Base-by-base conservation (phyloP, 2,888 invertebrate species). In the Heliconius erato region DNA sequence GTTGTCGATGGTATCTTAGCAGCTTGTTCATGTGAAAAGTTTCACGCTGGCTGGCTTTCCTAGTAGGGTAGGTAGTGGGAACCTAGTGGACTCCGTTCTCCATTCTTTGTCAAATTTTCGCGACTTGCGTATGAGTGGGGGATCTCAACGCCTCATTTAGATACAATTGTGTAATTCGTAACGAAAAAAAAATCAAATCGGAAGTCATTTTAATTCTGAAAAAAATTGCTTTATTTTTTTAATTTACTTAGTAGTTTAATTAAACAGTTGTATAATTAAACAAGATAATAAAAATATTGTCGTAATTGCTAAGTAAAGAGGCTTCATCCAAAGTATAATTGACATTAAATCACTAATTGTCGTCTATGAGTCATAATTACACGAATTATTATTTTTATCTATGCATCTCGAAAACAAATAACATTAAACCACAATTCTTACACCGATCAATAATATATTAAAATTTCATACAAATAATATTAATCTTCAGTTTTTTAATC, bases 401-500 rank as follows among this genome's bases (percentile, higher is more conserved):
- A 26, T 67, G 16, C 28, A 67, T 67, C 67, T 67, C 14, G 6
- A 71, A 54, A 49, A 74, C 11, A 76, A 63, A 26, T 44, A 76
- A 14, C 32, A n/a, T n/a, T 16, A 63, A 63, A 63, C 16, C 40
- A 35, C 74, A 63, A 35, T 12, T 76, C 59, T 26, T 49, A 49
- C 16, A 44, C 7, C 35, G 26, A 26, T 16, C 23, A 79, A 82
- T 74, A 67, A 82, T 26, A 59, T 67, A 82, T 79, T 74, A 67
- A 40, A 76, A 63, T 32, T 68, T 44, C 28, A 40, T 68, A 67
- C 67, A 44, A 49, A 78, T 78, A 68, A 19, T 49, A 68, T 77
- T 80, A 71, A 76, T 77, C 49, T 80, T 79, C 23, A 23, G 54
- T 74, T 72, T 79, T 65, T 79, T 59, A 65, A 79, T 79, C 74